Evolutionary conservation across 2,888 invertebrate genomes (phyloP).

Genomic region (Coenonympha arcania): DNA sequence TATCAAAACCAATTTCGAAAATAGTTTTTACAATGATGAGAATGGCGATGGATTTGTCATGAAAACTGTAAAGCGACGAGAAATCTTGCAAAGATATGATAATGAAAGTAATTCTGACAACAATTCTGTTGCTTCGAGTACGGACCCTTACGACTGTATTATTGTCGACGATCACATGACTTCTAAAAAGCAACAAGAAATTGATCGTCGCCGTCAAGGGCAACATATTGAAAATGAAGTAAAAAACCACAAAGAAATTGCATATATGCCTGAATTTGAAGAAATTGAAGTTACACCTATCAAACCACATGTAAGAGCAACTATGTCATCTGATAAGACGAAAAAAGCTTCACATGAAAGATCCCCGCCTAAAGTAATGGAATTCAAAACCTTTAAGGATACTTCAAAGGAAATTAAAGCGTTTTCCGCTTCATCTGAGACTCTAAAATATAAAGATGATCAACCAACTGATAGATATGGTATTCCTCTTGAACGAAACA

Average conservation of each 20-base stretch:
- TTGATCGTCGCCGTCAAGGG: constrained; percentile 62
- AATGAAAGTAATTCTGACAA: constrained; percentile 78
- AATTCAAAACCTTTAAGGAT: constrained; percentile 71
- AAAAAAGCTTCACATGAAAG: constrained; percentile 60
- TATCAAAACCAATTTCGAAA: constrained; percentile 74
- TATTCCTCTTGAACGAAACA: constrained; percentile 58
- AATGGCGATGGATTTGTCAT: constrained; percentile 79
- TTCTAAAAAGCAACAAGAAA: constrained; percentile 68
- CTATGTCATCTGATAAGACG: constrained; percentile 57
- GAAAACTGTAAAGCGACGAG: constrained; percentile 82
- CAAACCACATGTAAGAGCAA: constrained; percentile 64
- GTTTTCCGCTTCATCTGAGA: constrained; percentile 70
- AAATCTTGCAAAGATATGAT: constrained; percentile 81
- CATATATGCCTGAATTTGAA: constrained; percentile 68
- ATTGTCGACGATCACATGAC: constrained; percentile 85
- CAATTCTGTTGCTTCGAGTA: constrained; percentile 78
- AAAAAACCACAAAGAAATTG: constrained; percentile 62
- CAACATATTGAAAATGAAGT: constrained; percentile 55
- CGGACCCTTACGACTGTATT: constrained; percentile 85
- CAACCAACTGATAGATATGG: constrained; percentile 61
- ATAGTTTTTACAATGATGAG: constrained; percentile 78
- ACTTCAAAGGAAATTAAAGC: constrained; percentile 67
- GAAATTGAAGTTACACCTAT: constrained; percentile 69
- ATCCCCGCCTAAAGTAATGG: constrained; percentile 62
- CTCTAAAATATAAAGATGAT: constrained; percentile 67